phyloP scores from a whole-genome alignment of 2,888 invertebrate genomes.

The Chironomus riparius region DNA sequence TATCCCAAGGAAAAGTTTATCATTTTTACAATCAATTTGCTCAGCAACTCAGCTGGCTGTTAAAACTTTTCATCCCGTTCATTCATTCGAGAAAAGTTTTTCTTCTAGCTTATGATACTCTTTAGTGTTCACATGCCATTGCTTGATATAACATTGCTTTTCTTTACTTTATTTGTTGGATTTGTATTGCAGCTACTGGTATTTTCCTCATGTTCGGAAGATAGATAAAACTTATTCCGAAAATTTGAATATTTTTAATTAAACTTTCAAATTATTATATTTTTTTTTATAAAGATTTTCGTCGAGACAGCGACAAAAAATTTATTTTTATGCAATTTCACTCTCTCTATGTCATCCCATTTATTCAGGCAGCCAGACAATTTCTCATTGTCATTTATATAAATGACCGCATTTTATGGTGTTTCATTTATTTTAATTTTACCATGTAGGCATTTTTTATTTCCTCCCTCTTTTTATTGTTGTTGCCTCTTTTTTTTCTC shows the following conservation, averaged over 20 bases:
- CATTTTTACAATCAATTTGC: slow-evolving; percentile 24
- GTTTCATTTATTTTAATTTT: slow-evolving; percentile 12
- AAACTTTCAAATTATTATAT: slow-evolving; percentile 3
- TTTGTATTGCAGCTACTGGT: too few species aligned
- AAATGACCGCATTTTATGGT: slow-evolving; percentile 5
- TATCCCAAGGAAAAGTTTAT: slow-evolving; percentile 15
- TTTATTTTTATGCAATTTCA: neutral
- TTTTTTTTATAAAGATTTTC: neutral
- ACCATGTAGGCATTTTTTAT: slow-evolving; percentile 5
- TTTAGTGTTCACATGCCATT: neutral
- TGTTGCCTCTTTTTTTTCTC: neutral
- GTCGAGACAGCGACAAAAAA: neutral
- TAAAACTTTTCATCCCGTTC: neutral
- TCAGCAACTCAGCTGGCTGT: slow-evolving; percentile 15
- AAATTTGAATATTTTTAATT: slow-evolving; percentile 24
- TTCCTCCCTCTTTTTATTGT: neutral
- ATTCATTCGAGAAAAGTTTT: slow-evolving; percentile 8
- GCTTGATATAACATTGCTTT: neutral
- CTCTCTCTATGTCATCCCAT: neutral
- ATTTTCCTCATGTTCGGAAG: neutral
- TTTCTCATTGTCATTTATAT: slow-evolving; percentile 5
- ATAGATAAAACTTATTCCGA: neutral
- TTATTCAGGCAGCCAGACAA: neutral
- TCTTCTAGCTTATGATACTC: neutral
- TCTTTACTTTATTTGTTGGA: neutral